A percentile compares a stretch with the other conserved stretches of the same genome.
Evolutionary conservation across 2,113 vertebrate species (phyloP).

Genomic region (Eulemur macaco): DNA sequence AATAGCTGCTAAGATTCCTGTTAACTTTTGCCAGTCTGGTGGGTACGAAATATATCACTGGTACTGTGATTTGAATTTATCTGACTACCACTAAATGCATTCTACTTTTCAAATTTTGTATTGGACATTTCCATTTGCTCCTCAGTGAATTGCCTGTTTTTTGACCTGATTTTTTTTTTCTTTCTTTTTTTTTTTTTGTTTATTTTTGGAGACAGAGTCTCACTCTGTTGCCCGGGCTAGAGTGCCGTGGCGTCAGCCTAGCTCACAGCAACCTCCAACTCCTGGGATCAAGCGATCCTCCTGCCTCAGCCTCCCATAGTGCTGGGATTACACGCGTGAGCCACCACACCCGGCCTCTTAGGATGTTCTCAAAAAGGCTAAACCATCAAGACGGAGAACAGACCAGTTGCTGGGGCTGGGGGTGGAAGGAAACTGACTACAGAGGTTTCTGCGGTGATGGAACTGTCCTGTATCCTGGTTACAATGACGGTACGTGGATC

Average conservation of each 20-base stretch:
- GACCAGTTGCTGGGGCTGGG: background rate
- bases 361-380: background rate
- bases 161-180: background rate
- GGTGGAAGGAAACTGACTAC: background rate
- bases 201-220: too few species aligned
- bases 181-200: too few species aligned
- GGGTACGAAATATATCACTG: background rate
- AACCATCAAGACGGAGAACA: rapidly evolving
- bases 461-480: too few species aligned
- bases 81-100: background rate
- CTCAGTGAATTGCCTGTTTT: background rate
- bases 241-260: background rate
- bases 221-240: background rate
- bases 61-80: background rate
- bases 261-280: background rate
- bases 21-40: background rate
- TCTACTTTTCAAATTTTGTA: background rate
- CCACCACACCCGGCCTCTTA: rapidly evolving
- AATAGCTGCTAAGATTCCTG: too few species aligned
- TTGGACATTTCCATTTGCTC: background rate
- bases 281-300: background rate
- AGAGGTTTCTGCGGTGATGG: background rate
- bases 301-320: background rate
- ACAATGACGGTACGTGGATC: background rate
- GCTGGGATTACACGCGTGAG: background rate